phyloP scores from a whole-genome alignment of 2,797 vertebrate genomes.

The Sciurus carolinensis region DNA sequence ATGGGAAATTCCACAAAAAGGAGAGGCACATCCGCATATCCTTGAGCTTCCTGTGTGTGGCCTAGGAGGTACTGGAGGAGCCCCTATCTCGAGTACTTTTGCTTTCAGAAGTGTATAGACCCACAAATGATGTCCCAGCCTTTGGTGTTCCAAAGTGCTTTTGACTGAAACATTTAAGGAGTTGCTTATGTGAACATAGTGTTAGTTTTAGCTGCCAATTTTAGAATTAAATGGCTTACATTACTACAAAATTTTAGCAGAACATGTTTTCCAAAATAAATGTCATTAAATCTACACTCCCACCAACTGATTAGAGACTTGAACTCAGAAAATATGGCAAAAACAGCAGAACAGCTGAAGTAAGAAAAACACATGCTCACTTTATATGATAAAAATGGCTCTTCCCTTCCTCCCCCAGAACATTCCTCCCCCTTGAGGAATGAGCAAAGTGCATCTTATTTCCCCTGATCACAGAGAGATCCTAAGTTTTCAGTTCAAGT shows the following conservation, averaged over 20 bases:
- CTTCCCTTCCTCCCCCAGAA: background rate
- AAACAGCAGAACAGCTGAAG: constrained; percentile 68
- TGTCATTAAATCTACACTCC: constrained; percentile 79
- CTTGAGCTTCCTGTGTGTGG: accelerated
- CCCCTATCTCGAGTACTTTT: background rate
- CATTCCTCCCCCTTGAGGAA: background rate
- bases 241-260: constrained; percentile 74
- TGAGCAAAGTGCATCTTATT: background rate
- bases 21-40: too few relatives aligned
- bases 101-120: background rate
- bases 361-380: constrained; percentile 77
- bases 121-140: background rate
- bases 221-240: constrained; percentile 77
- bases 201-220: constrained; percentile 74
- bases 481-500: background rate
- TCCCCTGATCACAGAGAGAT: background rate
- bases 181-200: constrained; percentile 54
- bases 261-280: constrained; percentile 85
- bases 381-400: constrained; percentile 43
- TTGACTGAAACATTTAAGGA: constrained; percentile 46
- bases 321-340: constrained; percentile 79
- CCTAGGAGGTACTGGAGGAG: background rate
- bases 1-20: background rate
- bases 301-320: constrained; percentile 78
- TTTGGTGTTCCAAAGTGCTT: constrained; percentile 1